Conservation (phyloP, 2,888 invertebrate genomes). For the Pyrochroa serraticornis region DNA sequence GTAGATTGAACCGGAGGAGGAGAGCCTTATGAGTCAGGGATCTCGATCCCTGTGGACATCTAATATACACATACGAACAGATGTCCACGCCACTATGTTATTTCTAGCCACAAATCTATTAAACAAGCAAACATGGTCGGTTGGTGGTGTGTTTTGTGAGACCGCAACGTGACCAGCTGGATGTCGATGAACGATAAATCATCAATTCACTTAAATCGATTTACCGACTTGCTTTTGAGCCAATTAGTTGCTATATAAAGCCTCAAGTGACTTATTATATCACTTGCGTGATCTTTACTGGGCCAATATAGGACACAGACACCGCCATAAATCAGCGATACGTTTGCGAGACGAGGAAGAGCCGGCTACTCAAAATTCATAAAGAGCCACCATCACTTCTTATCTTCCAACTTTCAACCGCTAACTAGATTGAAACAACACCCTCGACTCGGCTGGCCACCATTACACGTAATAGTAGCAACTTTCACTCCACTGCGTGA, state of each 20-base stretch:
- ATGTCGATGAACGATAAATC: conserved; percentile 21
- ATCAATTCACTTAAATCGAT: conserved; percentile 18
- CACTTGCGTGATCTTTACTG: background rate
- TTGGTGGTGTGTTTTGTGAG: conserved; percentile 5
- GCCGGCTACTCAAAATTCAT: too few species aligned
- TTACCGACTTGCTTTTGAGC: background rate
- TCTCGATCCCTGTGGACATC: conserved; percentile 5
- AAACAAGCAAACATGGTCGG: conserved; percentile 22
- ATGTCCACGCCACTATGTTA: conserved; percentile 12
- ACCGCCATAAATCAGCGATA: background rate
- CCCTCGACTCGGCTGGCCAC: too few species aligned
- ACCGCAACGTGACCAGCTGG: conserved; percentile 12
- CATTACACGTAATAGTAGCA: too few species aligned
- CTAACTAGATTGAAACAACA: too few species aligned
- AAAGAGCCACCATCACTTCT: too few species aligned
- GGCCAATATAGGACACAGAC: background rate
- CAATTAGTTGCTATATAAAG: conserved; percentile 8
- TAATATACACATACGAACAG: conserved; percentile 2
- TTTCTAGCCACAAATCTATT: conserved; percentile 18
- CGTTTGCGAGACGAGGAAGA: too few species aligned
- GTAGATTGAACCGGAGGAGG: background rate
- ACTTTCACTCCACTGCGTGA: too few species aligned
- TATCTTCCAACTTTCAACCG: too few species aligned
- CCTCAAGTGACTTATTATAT: background rate
- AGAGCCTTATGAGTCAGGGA: conserved; percentile 4